These are phyloP conservation scores for Danionella dracula DNA, from an alignment of 2,797 vertebrate species.

Conservation along the genomic window DNA sequence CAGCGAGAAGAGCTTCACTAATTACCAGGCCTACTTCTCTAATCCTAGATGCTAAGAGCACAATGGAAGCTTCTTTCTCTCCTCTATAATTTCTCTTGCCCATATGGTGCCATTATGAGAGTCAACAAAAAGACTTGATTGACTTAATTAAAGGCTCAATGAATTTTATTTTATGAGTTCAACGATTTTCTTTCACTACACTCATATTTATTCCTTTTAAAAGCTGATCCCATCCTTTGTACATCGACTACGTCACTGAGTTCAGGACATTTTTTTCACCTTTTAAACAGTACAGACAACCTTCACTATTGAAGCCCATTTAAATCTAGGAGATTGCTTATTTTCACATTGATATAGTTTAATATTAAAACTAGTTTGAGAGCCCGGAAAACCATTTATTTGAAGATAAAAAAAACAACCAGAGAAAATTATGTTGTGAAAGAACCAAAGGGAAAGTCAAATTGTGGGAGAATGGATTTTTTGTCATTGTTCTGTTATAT, in stretches of 20 bases:
- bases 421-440: neutral
- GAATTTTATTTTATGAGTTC: conserved; percentile 60
- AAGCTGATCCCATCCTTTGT: neutral
- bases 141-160: conserved; percentile 73
- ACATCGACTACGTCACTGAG: conserved; percentile 25
- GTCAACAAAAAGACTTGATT: conserved; percentile 69
- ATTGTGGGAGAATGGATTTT: neutral
- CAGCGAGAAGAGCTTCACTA: conserved; percentile 65
- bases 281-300: conserved; percentile 13
- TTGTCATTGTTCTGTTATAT: neutral
- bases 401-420: neutral
- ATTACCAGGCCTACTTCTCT: conserved; percentile 62
- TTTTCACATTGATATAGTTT: neutral
- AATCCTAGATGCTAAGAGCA: conserved; percentile 61
- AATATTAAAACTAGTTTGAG: conserved; percentile 5
- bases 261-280: conserved; percentile 48
- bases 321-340: neutral
- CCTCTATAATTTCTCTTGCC: conserved; percentile 53
- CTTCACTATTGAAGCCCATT: conserved; percentile 24
- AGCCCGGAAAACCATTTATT: conserved; percentile 1
- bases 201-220: conserved; percentile 21
- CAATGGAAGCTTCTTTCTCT: conserved; percentile 65
- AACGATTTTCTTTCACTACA: conserved; percentile 18
- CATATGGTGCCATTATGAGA: conserved; percentile 51
- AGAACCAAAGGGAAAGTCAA: neutral